Conservation (phyloP, 2,797 vertebrate genomes). For the Falco columbarius region DNA sequence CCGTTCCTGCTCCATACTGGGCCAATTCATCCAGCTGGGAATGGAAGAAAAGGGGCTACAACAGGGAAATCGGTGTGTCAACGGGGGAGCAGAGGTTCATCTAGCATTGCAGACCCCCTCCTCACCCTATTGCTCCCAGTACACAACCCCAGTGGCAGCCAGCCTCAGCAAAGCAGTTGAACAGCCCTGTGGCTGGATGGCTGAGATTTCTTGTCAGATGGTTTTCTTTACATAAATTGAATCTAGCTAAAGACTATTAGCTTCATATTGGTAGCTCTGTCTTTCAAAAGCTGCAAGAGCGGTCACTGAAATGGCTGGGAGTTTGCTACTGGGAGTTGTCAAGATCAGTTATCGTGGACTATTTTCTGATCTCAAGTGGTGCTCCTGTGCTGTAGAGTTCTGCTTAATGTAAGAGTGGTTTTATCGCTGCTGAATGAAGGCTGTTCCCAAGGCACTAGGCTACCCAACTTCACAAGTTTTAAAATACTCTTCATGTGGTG, state of each 20-base stretch:
- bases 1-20: neutral
- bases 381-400: neutral
- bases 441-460: neutral
- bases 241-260: neutral
- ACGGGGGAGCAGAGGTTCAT: neutral
- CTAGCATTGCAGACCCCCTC: neutral
- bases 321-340: neutral
- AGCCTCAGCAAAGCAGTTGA: neutral
- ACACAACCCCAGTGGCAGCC: neutral
- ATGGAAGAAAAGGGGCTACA: neutral
- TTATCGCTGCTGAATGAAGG: neutral
- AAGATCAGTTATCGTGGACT: neutral
- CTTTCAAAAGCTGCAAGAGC: neutral
- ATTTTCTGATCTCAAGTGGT: neutral
- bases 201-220: neutral
- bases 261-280: neutral
- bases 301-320: neutral
- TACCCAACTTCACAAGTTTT: neutral
- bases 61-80: fast-evolving
- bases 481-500: neutral
- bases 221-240: neutral
- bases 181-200: neutral
- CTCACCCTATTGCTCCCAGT: neutral
- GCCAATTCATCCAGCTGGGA: fast-evolving
- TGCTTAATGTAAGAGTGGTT: neutral